Evolutionary conservation across 2,113 vertebrate genomes (phyloP), one percentile per base, ranked within the genome.

Genomic region (Lipotes vexillifer): DNA sequence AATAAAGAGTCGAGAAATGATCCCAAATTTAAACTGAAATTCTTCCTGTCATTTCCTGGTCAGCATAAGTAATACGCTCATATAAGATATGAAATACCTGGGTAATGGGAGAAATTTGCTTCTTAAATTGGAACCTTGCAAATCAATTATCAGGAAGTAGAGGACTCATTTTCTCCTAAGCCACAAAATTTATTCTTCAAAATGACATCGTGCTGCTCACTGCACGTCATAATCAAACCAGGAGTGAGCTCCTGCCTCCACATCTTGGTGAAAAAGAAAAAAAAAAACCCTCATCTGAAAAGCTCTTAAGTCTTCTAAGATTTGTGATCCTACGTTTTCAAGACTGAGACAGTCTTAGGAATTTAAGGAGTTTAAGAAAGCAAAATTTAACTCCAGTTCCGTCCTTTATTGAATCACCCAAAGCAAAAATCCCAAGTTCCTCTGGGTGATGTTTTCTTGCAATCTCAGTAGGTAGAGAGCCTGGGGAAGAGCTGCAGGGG

Each of bases 81-180:
- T 61, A n/a, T 36, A 78, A 96, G 92, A 41, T 63, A 65, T 52
- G 33, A 93, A 96, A 96, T 94, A 86, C 52, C 69, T 92, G 74
- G 36, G 69, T 69, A 93, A n/a, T 17, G 8, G 81, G 65, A 86
- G 41, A 87, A 98, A 66, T 97, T 97, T 97, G 59, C 86, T 97
- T n/a, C 94, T 97, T 92, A 83, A 95, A 85, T 75, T 89, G 90
- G 88, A 97, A 91, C 38, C 80, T 96, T 88, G 72, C 69, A 96
- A 92, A 97, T 97, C 96, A 88, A 41, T 97, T 96, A 63, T 94
- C 74, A 87, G 87, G 95, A 94, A 93, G 61, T 57, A 95, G 84
- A 91, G 68, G 80, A 2, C 61, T 75, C n/a, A 93, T 88, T 93
- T 96, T 96, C 87, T 95, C 72, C 63, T 63, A 52, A 91, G 81